Evolutionary conservation across 2,888 invertebrate species (phyloP), one percentile per base, ranked within the genome.

Genomic region (Agonopterix heracliana): DNA sequence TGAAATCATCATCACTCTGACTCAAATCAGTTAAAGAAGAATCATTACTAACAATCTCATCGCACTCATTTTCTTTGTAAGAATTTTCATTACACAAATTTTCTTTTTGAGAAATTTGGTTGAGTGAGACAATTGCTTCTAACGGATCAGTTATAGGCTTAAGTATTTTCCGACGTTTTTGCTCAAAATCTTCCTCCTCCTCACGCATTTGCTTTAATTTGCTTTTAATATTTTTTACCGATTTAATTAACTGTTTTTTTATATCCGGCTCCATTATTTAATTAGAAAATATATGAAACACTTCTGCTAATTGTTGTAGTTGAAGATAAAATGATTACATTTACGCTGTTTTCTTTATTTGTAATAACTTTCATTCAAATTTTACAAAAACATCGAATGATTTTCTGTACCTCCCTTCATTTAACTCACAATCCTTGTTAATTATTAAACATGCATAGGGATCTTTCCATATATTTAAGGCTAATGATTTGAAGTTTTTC

Each of bases 401-500:
- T 17, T 17, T 17, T 13, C 12, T 50, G 11, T 51, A 51, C 38
- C 45, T 45, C 3, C 50, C 50, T 5, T 51, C 43, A 40, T 48
- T 46, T 38, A 48, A 13, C 12, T 41, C 40, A 40, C 51, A 44
- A 51, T 62, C 62, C 54, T 60, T 61, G 50, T 54, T 56, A 35
- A 60, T 59, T 13, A 57, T 44, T 12, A 62, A 45, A 48, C 51
- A 60, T 41, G 34, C 46, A 44, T 49, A 45, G 4, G 12, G 44
- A 2, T 53, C 36, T 13, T 49, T 47, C 56, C 59, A 60, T 41
- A 56, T 47, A 5, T 34, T 40, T 8, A 42, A 34, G 50, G 54
- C 58, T n/a, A 61, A 41, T 11, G 50, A 13, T 53, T 56, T 55
- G 44, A 67, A 66, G 43, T 57, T 34, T 2, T 2, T 0, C 56